Percentiles rank a stretch among this genome's conserved stretches.
Conservation (phyloP, 2,113 vertebrate genomes). For the Ageneiosus marmoratus region DNA sequence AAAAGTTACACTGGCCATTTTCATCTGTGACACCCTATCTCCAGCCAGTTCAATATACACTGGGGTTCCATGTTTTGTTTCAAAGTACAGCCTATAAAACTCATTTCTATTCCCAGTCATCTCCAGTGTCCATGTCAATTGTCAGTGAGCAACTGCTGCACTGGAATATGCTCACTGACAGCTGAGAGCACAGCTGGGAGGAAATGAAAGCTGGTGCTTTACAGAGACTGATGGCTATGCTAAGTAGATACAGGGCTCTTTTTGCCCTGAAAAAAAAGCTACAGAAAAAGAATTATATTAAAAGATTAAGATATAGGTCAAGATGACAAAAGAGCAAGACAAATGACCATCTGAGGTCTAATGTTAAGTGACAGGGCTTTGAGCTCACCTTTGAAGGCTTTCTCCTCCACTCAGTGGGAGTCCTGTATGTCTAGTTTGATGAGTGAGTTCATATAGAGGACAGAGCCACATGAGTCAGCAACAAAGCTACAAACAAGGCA, state of each 20-base stretch:
- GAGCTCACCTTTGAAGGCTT: slow-evolving; percentile 26
- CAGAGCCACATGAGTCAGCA: slow-evolving; percentile 30
- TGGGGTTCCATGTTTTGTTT: not conserved
- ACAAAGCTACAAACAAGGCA: slow-evolving; percentile 9
- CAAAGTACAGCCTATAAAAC: slow-evolving; percentile 9
- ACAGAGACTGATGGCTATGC: slow-evolving; percentile 14
- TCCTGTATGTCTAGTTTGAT: slow-evolving; percentile 17
- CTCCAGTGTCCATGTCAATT: slow-evolving; percentile 32
- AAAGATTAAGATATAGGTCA: slow-evolving; percentile 8
- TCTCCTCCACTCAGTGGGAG: slow-evolving; percentile 8
- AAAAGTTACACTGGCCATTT: slow-evolving; percentile 18
- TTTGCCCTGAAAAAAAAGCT: slow-evolving; percentile 1
- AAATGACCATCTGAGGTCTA: not conserved
- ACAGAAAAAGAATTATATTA: not conserved
- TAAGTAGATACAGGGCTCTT: slow-evolving; percentile 17
- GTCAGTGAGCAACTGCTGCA: slow-evolving; percentile 7
- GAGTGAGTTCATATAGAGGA: slow-evolving; percentile 29
- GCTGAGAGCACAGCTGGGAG: slow-evolving; percentile 15
- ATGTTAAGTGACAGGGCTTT: slow-evolving; percentile 18
- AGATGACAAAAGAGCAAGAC: not conserved
- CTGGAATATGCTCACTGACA: slow-evolving; percentile 31
- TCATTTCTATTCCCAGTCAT: slow-evolving; percentile 20
- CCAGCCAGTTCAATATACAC: slow-evolving; percentile 5
- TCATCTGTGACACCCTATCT: slow-evolving; percentile 13
- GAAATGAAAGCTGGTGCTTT: slow-evolving; percentile 25